Conservation (phyloP, 2,888 invertebrate genomes). For the Itoplectis maculator region DNA sequence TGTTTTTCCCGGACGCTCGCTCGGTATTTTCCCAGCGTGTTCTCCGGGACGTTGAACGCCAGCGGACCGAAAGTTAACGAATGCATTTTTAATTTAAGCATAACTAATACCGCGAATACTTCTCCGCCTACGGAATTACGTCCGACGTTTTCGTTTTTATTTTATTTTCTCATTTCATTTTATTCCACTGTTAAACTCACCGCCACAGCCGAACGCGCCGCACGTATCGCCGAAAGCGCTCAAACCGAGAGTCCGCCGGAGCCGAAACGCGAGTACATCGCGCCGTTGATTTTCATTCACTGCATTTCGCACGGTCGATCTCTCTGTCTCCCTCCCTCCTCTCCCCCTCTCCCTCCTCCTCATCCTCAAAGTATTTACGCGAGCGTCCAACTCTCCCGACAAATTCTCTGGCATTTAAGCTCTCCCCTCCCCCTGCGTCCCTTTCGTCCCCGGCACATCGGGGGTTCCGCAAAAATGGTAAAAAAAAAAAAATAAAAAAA, state of each 20-base stretch:
- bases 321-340: slow-evolving; percentile 5
- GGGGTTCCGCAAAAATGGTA: slow-evolving; percentile 33
- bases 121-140: slow-evolving; percentile 23
- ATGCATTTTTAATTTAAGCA: slow-evolving; percentile 41
- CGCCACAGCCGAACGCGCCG: not conserved
- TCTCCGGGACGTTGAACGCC: slow-evolving; percentile 1
- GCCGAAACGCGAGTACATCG: slow-evolving; percentile 39
- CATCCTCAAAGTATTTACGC: slow-evolving; percentile 28
- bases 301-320: not conserved
- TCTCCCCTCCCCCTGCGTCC: slow-evolving; percentile 15
- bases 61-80: slow-evolving; percentile 1
- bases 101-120: slow-evolving; percentile 36
- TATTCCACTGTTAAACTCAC: not conserved
- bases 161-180: slow-evolving; percentile 19
- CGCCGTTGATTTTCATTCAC: slow-evolving; percentile 50
- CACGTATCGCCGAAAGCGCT: not conserved
- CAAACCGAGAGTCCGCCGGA: slow-evolving; percentile 13
- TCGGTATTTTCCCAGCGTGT: slow-evolving; percentile 6
- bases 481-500: not conserved
- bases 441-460: slow-evolving; percentile 19
- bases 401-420: slow-evolving; percentile 55
- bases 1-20: not conserved
- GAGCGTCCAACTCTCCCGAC: slow-evolving; percentile 45
- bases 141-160: slow-evolving; percentile 3
- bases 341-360: too few relatives aligned